Conservation (phyloP, 2,888 invertebrate species). For the Odontomyia ornata region DNA sequence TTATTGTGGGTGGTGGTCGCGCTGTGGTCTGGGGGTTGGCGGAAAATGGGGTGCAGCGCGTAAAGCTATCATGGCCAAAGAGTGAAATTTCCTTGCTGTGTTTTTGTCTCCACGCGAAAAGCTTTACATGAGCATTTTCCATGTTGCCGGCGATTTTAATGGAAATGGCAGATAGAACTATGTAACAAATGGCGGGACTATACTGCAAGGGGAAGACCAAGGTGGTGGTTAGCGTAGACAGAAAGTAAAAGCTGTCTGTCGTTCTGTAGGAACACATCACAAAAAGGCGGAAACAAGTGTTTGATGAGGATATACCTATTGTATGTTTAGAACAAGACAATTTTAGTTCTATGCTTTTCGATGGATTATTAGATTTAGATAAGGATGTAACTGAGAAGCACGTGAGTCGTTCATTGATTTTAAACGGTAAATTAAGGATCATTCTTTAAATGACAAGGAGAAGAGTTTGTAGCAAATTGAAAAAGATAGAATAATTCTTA, state of each 20-base stretch:
- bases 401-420: too few species aligned
- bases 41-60: not conserved
- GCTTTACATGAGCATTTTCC: not conserved
- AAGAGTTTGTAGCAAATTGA: too few species aligned
- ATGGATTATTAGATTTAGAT: too few species aligned
- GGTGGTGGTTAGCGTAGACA: not conserved
- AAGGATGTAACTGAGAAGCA: too few species aligned
- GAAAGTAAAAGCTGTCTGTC: constrained; percentile 31
- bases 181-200: not conserved
- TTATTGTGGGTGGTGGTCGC: not conserved
- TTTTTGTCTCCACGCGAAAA: not conserved
- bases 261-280: not conserved
- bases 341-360: not conserved
- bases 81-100: constrained; percentile 26
- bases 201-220: not conserved
- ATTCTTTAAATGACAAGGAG: too few species aligned
- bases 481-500: too few species aligned
- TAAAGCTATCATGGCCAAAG: constrained; percentile 1
- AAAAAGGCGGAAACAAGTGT: constrained; percentile 6
- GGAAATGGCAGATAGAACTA: constrained; percentile 11
- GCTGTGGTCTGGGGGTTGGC: not conserved
- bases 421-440: too few species aligned
- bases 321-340: not conserved
- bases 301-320: not conserved
- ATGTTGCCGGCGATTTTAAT: constrained; percentile 30